phyloP scores from a whole-genome alignment of 2,888 invertebrate genomes.

The Dicyrtomina minuta region DNA sequence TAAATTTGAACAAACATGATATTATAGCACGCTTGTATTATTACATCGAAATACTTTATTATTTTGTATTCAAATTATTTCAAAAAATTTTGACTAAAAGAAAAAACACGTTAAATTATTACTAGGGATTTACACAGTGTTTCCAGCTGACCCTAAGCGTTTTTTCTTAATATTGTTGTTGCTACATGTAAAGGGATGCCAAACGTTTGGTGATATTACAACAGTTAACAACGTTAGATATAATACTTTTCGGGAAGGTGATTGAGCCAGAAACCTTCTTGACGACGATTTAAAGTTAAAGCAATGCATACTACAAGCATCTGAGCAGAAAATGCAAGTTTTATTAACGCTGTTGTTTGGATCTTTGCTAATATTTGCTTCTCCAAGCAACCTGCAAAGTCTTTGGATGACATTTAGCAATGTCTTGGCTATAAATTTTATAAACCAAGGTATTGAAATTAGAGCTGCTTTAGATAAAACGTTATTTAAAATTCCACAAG shows the following conservation, averaged over 20 bases:
- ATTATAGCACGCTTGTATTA: slow-evolving; percentile 20
- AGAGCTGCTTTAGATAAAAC: no score
- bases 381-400: slow-evolving; percentile 36
- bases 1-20: slow-evolving; percentile 43
- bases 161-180: slow-evolving; percentile 54
- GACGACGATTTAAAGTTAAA: slow-evolving; percentile 53
- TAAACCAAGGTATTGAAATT: slow-evolving; percentile 45
- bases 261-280: slow-evolving; percentile 34
- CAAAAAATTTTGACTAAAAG: slow-evolving; percentile 1
- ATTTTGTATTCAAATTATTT: slow-evolving; percentile 18
- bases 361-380: slow-evolving; percentile 40
- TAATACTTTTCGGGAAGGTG: slow-evolving; percentile 35
- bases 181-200: slow-evolving; percentile 53
- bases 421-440: background rate
- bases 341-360: slow-evolving; percentile 51
- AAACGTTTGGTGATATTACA: slow-evolving; percentile 2
- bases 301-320: slow-evolving; percentile 49
- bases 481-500: no score
- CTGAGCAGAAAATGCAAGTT: slow-evolving; percentile 51
- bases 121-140: slow-evolving; percentile 53
- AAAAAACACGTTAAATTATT: slow-evolving; percentile 45
- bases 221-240: background rate
- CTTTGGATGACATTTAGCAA: background rate
- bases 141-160: slow-evolving; percentile 52
- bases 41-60: slow-evolving; percentile 31